A percentile compares a stretch with the other conserved stretches of the same genome.
phyloP scores from a whole-genome alignment of 2,113 vertebrate genomes.

The Lycocorax pyrrhopterus region DNA sequence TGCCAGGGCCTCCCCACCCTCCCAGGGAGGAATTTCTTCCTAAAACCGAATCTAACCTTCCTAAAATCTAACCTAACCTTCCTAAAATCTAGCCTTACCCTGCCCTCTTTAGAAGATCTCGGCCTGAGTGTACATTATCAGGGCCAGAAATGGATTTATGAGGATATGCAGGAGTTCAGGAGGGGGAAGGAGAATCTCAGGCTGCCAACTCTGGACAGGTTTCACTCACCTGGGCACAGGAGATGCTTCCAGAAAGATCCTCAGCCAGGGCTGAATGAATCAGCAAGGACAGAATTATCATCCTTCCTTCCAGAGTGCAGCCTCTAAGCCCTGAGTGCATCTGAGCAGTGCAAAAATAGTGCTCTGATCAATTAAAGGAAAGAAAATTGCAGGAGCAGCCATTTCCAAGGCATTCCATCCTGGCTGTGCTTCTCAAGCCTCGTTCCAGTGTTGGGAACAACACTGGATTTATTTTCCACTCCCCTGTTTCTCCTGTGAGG shows the following conservation, averaged over 20 bases:
- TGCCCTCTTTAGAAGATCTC: background rate
- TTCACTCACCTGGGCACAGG: too few relatives aligned
- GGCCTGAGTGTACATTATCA: rapidly evolving
- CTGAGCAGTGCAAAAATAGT: background rate
- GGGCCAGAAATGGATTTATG: background rate
- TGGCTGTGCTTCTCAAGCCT: background rate
- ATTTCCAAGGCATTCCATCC: background rate
- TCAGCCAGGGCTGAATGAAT: background rate
- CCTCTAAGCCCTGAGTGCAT: background rate
- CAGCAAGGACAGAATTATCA: background rate
- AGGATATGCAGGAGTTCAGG: background rate
- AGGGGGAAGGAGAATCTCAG: background rate
- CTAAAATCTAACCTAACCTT: background rate
- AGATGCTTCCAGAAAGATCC: background rate
- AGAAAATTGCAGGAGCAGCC: background rate
- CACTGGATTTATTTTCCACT: background rate
- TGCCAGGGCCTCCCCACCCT: background rate
- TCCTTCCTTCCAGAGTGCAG: background rate
- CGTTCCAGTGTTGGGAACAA: background rate
- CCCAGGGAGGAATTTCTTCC: rapidly evolving
- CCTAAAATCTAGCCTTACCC: background rate
- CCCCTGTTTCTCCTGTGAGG: background rate
- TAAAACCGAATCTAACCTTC: rapidly evolving
- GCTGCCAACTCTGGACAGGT: background rate
- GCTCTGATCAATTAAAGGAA: background rate